These are phyloP conservation scores for Spongia lamella DNA, from an alignment of 37 sponge, comb jelly and placozoan genomes.

Conservation along the genomic window DNA sequence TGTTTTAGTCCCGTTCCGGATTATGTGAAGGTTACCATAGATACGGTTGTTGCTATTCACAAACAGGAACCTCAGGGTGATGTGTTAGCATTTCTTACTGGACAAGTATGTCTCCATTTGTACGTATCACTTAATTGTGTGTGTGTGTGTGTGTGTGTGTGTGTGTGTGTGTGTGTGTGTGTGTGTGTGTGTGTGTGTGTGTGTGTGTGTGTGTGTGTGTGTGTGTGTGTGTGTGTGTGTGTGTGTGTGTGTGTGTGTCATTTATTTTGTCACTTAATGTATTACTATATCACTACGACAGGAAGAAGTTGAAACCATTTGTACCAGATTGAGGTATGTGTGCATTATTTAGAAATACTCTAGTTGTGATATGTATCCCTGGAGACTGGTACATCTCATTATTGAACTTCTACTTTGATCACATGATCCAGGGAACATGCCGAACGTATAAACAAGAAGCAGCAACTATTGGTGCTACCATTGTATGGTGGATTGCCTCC, in stretches of 20 bases:
- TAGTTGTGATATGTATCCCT: too few relatives aligned
- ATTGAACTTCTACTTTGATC: neutral
- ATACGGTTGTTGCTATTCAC: constrained; percentile 85
- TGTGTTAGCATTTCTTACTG: constrained; percentile 92
- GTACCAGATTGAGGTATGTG: too few relatives aligned
- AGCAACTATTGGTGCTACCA: constrained; percentile 71
- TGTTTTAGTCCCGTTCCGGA: constrained; percentile 82
- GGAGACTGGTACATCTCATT: too few relatives aligned
- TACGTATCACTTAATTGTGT: neutral
- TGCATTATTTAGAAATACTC: too few relatives aligned
- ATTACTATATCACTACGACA: neutral
- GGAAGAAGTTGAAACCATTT: too few relatives aligned
- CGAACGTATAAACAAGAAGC: constrained; percentile 30
- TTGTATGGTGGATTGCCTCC: constrained; percentile 86
- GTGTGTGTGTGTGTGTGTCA: neutral
- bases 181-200: constrained; percentile 19
- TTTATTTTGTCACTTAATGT: neutral
- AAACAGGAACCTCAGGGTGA: constrained; percentile 82
- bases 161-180: constrained; percentile 46
- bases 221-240: constrained; percentile 14
- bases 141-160: constrained; percentile 24
- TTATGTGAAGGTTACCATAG: constrained; percentile 87
- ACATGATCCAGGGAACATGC: constrained; percentile 63
- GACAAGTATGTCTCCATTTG: constrained; percentile 46
- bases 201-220: constrained; percentile 29